These are phyloP conservation scores for Elegia similella DNA, from an alignment of 2,888 invertebrate species.

Conservation along the genomic window DNA sequence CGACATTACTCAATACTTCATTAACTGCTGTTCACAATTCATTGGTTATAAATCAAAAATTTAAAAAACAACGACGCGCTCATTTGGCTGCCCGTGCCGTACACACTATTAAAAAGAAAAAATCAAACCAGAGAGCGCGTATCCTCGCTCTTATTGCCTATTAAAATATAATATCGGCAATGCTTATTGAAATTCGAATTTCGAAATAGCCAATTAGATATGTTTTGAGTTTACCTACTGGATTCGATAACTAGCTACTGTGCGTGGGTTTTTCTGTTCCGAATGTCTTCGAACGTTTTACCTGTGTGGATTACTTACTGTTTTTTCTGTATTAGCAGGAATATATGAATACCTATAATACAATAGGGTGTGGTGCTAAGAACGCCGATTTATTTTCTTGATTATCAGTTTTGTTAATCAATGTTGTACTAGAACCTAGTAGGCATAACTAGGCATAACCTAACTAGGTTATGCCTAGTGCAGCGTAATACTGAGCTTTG, in stretches of 20 bases:
- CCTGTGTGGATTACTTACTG: too few species aligned
- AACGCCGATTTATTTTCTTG: too few species aligned
- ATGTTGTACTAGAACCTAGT: too few species aligned
- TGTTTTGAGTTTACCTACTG: constrained; percentile 40
- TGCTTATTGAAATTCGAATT: constrained; percentile 70
- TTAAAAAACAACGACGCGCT: constrained; percentile 60
- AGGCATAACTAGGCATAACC: too few species aligned
- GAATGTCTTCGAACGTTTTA: too few species aligned
- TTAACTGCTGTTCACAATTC: constrained; percentile 66
- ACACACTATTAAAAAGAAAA: constrained; percentile 49
- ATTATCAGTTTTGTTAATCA: too few species aligned
- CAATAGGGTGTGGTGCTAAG: too few species aligned
- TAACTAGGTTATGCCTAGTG: too few species aligned
- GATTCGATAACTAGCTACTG: constrained; percentile 37
- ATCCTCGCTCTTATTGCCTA: constrained; percentile 63
- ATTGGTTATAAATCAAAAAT: constrained; percentile 68
- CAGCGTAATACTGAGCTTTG: too few species aligned
- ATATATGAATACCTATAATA: too few species aligned
- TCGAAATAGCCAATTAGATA: constrained; percentile 66
- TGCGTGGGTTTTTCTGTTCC: neutral
- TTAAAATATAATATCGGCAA: constrained; percentile 69
- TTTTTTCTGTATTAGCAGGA: too few species aligned
- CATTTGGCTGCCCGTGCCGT: constrained; percentile 63
- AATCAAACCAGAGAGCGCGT: constrained; percentile 36
- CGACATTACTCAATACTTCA: constrained; percentile 68